A percentile compares a stretch with the other conserved stretches of the same genome.
Conservation (phyloP, 1,140 invertebrate genomes). For the Drosophila subpulchrella region DNA sequence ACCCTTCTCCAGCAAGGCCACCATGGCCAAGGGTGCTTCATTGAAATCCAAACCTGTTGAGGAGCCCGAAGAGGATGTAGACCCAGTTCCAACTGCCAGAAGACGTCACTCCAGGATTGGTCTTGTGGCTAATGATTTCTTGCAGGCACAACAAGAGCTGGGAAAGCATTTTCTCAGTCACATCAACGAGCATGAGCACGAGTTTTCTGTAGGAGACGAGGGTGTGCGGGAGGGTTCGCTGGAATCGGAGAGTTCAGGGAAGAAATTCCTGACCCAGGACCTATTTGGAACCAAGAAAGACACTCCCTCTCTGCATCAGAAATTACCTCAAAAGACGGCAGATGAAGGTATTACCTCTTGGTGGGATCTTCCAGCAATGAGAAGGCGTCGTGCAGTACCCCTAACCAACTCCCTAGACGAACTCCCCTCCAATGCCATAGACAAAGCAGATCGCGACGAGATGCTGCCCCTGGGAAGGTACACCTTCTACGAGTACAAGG, state of each 20-base stretch:
- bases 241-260: neutral
- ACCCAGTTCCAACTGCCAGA: constrained; percentile 44
- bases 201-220: constrained; percentile 45
- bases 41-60: constrained; percentile 15
- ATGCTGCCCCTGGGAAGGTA: constrained; percentile 55
- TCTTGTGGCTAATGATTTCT: constrained; percentile 60
- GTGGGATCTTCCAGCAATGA: constrained; percentile 69
- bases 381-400: constrained; percentile 58
- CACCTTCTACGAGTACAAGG: constrained; percentile 58
- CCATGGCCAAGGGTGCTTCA: constrained; percentile 22
- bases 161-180: constrained; percentile 71
- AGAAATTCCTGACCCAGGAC: constrained; percentile 17
- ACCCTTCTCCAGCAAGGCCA: constrained; percentile 66
- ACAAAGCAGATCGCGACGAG: constrained; percentile 61
- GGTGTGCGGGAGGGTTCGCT: constrained; percentile 7
- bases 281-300: constrained; percentile 31
- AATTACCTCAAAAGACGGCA: constrained; percentile 16
- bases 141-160: constrained; percentile 66
- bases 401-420: constrained; percentile 22
- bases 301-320: constrained; percentile 9
- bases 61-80: constrained; percentile 32
- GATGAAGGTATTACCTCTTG: constrained; percentile 58
- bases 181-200: constrained; percentile 58
- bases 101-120: constrained; percentile 32
- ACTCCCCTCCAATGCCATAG: constrained; percentile 61